phyloP scores from a whole-genome alignment of 2,888 invertebrate genomes.

The Apodemia duryi region DNA sequence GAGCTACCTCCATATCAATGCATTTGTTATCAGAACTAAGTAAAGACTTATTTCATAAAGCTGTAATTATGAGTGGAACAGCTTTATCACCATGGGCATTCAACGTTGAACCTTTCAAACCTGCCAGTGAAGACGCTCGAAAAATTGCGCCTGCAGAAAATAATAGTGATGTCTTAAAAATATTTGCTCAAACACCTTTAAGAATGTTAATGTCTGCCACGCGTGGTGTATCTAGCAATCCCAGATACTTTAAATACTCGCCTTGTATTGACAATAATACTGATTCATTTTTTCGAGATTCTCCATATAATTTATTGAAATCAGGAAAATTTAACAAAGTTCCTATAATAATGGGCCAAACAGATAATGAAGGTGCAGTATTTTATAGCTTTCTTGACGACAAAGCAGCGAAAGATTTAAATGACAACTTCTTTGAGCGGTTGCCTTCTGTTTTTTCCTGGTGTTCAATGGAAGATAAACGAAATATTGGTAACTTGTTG shows the following conservation, averaged over 20 bases:
- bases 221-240: slow-evolving; percentile 35
- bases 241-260: slow-evolving; percentile 59
- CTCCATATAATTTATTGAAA: slow-evolving; percentile 54
- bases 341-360: slow-evolving; percentile 56
- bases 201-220: slow-evolving; percentile 44
- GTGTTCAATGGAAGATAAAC: slow-evolving; percentile 47
- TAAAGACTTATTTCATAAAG: slow-evolving; percentile 61
- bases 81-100: slow-evolving; percentile 62
- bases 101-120: slow-evolving; percentile 46
- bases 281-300: slow-evolving; percentile 29
- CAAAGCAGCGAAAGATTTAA: slow-evolving; percentile 45
- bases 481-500: slow-evolving; percentile 44
- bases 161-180: slow-evolving; percentile 25
- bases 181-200: slow-evolving; percentile 23
- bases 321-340: slow-evolving; percentile 57
- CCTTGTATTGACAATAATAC: slow-evolving; percentile 51
- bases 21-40: slow-evolving; percentile 56
- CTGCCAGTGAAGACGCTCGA: slow-evolving; percentile 50
- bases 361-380: slow-evolving; percentile 55
- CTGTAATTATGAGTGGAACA: slow-evolving; percentile 59
- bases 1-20: slow-evolving; percentile 57
- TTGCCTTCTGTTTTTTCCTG: slow-evolving; percentile 60
- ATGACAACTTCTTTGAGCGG: slow-evolving; percentile 50
- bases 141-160: slow-evolving; percentile 39
- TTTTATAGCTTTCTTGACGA: slow-evolving; percentile 55